Conservation (phyloP, 1,140 invertebrate genomes). For the Drosophila erecta region DNA sequence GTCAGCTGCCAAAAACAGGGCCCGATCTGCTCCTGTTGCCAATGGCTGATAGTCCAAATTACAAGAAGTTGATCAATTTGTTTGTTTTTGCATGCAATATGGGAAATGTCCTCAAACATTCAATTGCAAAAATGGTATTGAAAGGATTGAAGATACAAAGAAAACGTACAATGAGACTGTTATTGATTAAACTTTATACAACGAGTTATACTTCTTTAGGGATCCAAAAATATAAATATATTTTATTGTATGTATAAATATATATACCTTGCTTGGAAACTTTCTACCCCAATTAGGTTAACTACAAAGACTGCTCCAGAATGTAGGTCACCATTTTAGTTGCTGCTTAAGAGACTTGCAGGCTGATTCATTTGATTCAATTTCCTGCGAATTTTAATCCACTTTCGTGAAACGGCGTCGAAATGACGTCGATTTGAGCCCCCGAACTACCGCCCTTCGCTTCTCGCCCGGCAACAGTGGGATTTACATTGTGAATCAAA, state of each 20-base stretch:
- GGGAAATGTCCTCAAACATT: too few species aligned
- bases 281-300: background rate
- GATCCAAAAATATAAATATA: too few species aligned
- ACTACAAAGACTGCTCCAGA: background rate
- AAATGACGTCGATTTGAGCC: constrained; percentile 21
- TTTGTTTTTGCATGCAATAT: background rate
- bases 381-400: constrained; percentile 59
- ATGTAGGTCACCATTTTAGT: constrained; percentile 27
- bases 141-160: too few species aligned
- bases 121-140: too few species aligned
- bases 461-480: constrained; percentile 12
- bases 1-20: constrained; percentile 18
- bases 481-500: constrained; percentile 67
- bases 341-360: background rate
- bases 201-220: too few species aligned
- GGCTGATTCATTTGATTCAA: constrained; percentile 51
- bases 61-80: background rate
- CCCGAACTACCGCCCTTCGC: constrained; percentile 1
- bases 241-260: too few species aligned
- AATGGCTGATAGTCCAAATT: constrained; percentile 1
- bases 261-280: background rate
- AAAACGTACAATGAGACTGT: too few species aligned
- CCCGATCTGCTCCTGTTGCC: constrained; percentile 3
- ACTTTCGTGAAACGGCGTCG: constrained; percentile 47
- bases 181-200: too few species aligned